Conservation (phyloP, 2,888 invertebrate species). For the Thera britannica region DNA sequence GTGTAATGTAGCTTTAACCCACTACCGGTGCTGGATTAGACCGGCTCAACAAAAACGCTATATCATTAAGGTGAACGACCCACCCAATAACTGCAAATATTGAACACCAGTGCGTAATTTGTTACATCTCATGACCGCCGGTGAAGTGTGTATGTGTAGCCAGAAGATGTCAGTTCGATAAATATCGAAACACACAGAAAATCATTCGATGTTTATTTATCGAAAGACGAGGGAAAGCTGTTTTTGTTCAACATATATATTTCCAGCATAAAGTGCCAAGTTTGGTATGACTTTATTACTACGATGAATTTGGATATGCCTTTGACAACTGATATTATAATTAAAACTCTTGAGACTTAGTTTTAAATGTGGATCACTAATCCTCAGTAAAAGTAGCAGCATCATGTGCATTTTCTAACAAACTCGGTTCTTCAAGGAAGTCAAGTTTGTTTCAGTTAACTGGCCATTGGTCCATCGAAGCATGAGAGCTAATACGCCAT, state of each 20-base stretch:
- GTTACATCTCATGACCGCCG: conserved; percentile 31
- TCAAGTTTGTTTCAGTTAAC: conserved; percentile 19
- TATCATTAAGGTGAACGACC: conserved; percentile 58
- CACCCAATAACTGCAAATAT: conserved; percentile 52
- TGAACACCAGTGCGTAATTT: conserved; percentile 40
- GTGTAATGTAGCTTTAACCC: conserved; percentile 21
- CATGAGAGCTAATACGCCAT: conserved; percentile 35
- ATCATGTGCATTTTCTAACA: too few species aligned
- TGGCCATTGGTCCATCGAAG: conserved; percentile 26
- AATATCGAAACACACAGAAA: neutral
- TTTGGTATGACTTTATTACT: too few species aligned
- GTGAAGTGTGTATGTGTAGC: conserved; percentile 8
- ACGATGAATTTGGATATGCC: too few species aligned
- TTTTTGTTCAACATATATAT: neutral
- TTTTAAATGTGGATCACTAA: too few species aligned
- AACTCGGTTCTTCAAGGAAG: neutral
- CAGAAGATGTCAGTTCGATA: neutral
- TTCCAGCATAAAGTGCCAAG: too few species aligned
- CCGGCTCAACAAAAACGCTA: conserved; percentile 28
- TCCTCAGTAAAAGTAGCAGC: too few species aligned
- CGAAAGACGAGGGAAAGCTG: neutral
- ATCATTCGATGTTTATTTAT: neutral
- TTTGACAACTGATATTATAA: too few species aligned
- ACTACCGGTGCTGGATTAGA: conserved; percentile 30
- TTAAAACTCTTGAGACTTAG: too few species aligned